phyloP scores from a whole-genome alignment of 2,888 invertebrate species.

The Deroplatys truncata region DNA sequence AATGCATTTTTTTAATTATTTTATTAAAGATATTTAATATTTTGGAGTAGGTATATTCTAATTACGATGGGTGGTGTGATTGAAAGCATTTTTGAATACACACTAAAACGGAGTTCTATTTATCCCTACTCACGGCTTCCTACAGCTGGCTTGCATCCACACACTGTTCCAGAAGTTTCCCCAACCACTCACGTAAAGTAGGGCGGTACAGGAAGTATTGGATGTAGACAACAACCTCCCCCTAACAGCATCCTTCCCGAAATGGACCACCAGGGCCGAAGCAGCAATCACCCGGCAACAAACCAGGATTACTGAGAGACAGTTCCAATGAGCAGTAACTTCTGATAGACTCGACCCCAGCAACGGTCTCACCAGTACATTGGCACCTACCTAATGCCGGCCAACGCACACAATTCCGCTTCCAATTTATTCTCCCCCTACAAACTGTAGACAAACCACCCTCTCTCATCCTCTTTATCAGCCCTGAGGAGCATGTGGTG shows the following conservation, averaged over 20 bases:
- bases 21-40: too few species aligned
- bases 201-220: background rate
- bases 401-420: conserved; percentile 4
- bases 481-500: background rate
- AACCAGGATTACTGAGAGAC: conserved; percentile 9
- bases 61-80: too few species aligned
- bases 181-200: background rate
- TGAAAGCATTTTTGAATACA: too few species aligned
- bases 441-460: background rate
- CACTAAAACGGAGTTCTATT: too few species aligned
- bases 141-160: background rate
- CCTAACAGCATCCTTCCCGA: background rate
- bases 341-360: conserved; percentile 7
- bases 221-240: background rate
- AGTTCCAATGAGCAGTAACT: conserved; percentile 16
- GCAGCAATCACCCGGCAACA: conserved; percentile 4
- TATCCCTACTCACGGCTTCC: background rate
- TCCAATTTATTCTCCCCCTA: background rate
- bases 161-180: background rate
- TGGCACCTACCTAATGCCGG: background rate
- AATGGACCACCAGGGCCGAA: background rate
- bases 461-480: background rate
- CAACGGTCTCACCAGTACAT: background rate
- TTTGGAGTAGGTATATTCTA: too few species aligned
- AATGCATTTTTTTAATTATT: too few species aligned